Percentiles rank a stretch among this genome's conserved stretches.
Conservation (phyloP, 2,888 invertebrate species). For the Sepioteuthis lessoniana region DNA sequence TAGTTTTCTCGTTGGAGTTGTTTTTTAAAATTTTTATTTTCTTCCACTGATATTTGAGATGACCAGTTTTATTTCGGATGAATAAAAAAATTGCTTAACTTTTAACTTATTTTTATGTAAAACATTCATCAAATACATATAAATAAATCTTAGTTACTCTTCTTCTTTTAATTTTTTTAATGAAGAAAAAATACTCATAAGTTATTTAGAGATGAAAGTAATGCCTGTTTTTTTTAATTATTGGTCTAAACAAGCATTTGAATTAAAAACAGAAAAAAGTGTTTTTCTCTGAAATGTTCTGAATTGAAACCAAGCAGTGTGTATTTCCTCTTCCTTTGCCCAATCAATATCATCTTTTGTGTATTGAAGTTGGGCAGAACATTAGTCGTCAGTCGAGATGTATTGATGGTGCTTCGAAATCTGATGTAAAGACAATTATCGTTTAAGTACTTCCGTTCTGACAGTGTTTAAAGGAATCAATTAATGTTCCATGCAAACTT, state of each 20-base stretch:
- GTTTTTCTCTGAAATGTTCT: neutral
- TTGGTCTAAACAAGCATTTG: neutral
- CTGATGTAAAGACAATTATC: neutral
- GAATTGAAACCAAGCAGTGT: neutral
- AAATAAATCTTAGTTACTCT: neutral
- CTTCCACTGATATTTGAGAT: too few species aligned
- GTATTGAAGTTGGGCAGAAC: neutral
- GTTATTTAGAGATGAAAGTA: neutral
- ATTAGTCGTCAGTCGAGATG: neutral
- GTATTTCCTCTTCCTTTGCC: neutral
- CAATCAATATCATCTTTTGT: conserved; percentile 11
- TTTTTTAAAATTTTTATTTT: too few species aligned
- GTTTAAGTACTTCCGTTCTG: neutral
- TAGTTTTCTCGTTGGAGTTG: too few species aligned
- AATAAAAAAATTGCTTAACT: too few species aligned
- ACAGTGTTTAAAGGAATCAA: neutral
- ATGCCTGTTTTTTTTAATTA: neutral
- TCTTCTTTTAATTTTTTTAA: neutral
- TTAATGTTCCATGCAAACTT: conserved; percentile 8
- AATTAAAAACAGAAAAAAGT: neutral
- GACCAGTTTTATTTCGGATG: too few species aligned
- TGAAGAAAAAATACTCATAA: neutral
- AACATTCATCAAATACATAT: too few species aligned
- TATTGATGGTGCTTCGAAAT: neutral
- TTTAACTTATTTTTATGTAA: too few species aligned